Conservation (phyloP, 2,113 vertebrate species). For the Semnornis frantzii region DNA sequence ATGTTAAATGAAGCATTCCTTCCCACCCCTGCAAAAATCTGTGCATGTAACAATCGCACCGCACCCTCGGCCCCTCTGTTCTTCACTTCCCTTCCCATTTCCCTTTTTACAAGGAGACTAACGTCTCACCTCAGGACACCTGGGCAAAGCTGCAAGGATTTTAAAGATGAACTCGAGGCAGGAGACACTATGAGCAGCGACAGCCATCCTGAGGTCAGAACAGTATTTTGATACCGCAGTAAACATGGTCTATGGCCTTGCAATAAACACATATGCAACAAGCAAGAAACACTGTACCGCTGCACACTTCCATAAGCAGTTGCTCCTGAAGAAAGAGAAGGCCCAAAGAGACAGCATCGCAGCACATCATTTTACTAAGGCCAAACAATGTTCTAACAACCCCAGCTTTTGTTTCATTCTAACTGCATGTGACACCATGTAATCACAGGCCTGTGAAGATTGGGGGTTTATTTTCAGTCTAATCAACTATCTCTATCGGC, state of each 20-base stretch:
- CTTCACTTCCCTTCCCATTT: not conserved
- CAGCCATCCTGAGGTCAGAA: not conserved
- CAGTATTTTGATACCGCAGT: not conserved
- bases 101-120: not conserved
- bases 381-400: not conserved
- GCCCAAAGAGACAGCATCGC: not conserved
- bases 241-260: not conserved
- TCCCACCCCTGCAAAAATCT: not conserved
- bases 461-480: not conserved
- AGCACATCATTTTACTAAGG: not conserved
- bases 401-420: not conserved
- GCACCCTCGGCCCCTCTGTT: not conserved
- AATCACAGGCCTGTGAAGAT: not conserved
- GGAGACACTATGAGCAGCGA: not conserved
- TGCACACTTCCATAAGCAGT: not conserved
- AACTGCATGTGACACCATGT: not conserved
- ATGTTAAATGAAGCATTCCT: not conserved
- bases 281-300: not conserved
- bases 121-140: not conserved
- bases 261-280: not conserved
- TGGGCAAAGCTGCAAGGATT: not conserved
- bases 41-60: fast-evolving
- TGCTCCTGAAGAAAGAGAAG: not conserved
- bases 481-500: not conserved
- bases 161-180: fast-evolving